Percentiles rank a stretch among this genome's conserved stretches.
phyloP scores from a whole-genome alignment of 2,113 vertebrate species.

The Sylvia atricapilla region DNA sequence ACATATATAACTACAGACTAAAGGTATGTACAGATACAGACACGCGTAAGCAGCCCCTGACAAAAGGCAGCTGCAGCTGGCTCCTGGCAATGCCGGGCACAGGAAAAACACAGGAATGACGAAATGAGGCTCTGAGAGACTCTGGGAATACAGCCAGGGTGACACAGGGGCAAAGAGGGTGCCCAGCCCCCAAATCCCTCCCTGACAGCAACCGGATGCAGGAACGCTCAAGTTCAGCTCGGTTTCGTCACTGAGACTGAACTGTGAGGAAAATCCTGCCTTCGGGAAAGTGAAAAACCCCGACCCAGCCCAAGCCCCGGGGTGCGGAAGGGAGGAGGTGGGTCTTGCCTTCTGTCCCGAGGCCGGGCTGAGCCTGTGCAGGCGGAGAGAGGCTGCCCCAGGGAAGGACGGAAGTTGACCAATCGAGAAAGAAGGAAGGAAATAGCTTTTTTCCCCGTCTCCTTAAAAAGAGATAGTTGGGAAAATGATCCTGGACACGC shows the following conservation, averaged over 20 bases:
- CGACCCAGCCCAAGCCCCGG: background rate
- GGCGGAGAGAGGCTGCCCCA: background rate
- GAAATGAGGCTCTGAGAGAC: accelerated
- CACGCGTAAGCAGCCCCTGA: accelerated
- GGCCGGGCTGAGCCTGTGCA: background rate
- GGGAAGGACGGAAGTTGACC: background rate
- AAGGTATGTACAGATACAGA: accelerated
- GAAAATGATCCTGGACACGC: accelerated
- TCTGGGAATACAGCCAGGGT: background rate
- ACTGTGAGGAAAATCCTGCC: background rate
- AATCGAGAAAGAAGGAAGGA: background rate
- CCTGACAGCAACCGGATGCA: background rate
- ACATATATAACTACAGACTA: accelerated
- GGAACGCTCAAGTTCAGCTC: background rate
- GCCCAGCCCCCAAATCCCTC: background rate
- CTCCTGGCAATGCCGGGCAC: background rate
- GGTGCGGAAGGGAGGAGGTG: background rate
- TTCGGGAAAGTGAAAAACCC: background rate
- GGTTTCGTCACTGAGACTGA: accelerated
- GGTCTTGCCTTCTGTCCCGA: background rate
- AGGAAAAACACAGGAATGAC: accelerated
- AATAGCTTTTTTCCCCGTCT: background rate
- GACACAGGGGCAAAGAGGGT: background rate
- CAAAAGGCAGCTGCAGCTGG: background rate
- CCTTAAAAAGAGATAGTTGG: background rate